Conservation (phyloP, 2,797 vertebrate species). For the Dendrocincla tyrannina region DNA sequence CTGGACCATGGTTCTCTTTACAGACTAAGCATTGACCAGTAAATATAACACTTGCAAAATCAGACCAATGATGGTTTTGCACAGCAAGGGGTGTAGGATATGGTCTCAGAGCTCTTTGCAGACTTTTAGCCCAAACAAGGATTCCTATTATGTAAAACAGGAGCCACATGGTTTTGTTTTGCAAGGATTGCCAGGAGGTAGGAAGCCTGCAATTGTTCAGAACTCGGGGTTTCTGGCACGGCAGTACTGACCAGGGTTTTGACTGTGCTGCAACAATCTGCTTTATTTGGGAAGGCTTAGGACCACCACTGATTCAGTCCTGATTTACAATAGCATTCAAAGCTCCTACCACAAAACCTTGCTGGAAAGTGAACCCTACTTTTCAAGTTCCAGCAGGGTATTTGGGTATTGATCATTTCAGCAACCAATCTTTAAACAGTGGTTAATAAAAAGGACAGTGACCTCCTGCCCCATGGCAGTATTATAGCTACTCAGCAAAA, state of each 20-base stretch:
- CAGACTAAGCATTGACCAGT: background rate
- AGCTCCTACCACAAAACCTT: background rate
- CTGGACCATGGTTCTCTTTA: background rate
- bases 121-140: background rate
- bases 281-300: background rate
- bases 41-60: background rate
- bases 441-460: background rate
- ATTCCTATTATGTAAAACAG: background rate
- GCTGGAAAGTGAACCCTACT: background rate
- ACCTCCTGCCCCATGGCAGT: background rate
- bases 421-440: background rate
- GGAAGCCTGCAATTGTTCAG: background rate
- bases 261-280: background rate
- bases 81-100: background rate
- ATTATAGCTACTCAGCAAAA: background rate
- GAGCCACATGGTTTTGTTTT: background rate
- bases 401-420: background rate
- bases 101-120: constrained; percentile 8
- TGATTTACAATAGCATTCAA: background rate
- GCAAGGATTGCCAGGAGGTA: background rate
- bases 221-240: background rate
- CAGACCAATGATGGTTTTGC: background rate
- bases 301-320: background rate
- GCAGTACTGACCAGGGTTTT: background rate
- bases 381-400: background rate